Evolutionary conservation across 2,113 vertebrate genomes (phyloP).

Genomic region (Parotia lawesii): DNA sequence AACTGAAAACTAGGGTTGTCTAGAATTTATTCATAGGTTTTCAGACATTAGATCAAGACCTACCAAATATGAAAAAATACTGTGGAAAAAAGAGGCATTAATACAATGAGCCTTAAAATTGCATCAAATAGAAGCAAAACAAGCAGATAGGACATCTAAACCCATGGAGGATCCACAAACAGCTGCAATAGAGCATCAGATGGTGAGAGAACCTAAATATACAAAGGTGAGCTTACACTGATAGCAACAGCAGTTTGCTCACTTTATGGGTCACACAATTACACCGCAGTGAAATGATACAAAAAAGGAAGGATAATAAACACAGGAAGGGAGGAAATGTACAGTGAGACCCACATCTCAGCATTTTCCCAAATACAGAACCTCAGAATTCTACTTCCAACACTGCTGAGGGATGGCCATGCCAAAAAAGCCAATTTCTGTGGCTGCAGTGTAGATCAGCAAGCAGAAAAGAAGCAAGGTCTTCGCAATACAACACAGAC

Average conservation of each 20-base stretch:
- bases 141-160: background rate
- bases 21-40: background rate
- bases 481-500: background rate
- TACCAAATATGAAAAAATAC: background rate
- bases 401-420: background rate
- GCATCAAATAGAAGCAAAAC: background rate
- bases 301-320: background rate
- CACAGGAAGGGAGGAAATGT: background rate
- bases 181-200: background rate
- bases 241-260: background rate
- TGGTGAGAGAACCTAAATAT: background rate
- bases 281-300: background rate
- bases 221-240: background rate
- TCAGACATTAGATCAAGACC: background rate
- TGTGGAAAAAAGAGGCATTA: background rate
- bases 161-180: background rate
- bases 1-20: background rate
- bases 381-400: background rate
- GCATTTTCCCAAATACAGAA: background rate
- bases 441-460: background rate
- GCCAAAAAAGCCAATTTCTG: background rate
- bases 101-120: background rate
- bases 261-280: background rate
- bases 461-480: background rate
- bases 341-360: background rate